A percentile compares a stretch with the other conserved stretches of the same genome.
These are phyloP conservation scores for Dolichallabes microphthalmus DNA, from an alignment of 2,113 vertebrate genomes.

Conservation along the genomic window DNA sequence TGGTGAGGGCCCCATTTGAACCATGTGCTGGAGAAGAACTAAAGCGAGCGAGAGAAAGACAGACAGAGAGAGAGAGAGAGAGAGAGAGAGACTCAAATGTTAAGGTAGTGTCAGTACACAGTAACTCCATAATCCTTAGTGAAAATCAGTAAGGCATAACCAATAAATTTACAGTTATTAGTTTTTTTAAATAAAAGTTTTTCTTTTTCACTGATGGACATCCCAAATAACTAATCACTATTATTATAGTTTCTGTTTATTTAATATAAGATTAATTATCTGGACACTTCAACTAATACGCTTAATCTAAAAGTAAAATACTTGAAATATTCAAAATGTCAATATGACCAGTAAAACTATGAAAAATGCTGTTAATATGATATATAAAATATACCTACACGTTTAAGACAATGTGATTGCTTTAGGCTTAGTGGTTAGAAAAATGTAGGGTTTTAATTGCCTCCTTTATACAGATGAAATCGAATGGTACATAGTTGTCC, in stretches of 20 bases:
- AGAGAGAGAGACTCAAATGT: conserved; percentile 1
- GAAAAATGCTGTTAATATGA: background rate
- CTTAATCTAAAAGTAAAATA: background rate
- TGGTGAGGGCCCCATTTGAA: conserved; percentile 44
- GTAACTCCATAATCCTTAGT: background rate
- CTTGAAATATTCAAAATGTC: background rate
- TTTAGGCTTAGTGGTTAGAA: background rate
- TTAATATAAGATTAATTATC: background rate
- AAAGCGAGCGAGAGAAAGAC: background rate
- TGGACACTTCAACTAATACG: background rate
- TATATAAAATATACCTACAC: background rate
- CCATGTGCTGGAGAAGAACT: conserved; percentile 38
- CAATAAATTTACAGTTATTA: background rate
- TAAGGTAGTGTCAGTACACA: background rate
- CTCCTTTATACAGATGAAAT: background rate
- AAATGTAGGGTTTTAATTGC: background rate
- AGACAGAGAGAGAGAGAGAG: background rate
- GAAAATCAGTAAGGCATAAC: background rate
- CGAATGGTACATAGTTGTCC: background rate
- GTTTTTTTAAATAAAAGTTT: too few species aligned
- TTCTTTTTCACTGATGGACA: background rate
- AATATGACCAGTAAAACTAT: background rate
- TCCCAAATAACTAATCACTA: background rate
- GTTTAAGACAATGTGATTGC: background rate
- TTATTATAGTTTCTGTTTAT: background rate